Conservation (phyloP, 2,888 invertebrate genomes). For the Deroplatys truncata region DNA sequence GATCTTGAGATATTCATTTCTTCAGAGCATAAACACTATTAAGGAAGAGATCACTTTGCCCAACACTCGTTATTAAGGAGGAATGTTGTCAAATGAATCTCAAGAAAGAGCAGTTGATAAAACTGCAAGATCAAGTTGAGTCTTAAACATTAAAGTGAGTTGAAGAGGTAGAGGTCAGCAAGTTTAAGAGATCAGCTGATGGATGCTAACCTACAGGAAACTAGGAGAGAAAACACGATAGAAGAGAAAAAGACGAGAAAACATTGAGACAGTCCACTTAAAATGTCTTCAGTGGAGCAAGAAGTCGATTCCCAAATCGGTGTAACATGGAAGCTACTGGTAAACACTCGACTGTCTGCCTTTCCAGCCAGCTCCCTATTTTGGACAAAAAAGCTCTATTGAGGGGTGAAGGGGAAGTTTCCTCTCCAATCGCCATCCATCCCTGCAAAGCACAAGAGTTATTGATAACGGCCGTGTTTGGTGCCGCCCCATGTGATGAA, state of each 20-base stretch:
- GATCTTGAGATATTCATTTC: too few species aligned
- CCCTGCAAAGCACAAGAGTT: not conserved
- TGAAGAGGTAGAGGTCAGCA: not conserved
- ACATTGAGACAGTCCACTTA: not conserved
- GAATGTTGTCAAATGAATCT: too few species aligned
- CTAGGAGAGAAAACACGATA: not conserved
- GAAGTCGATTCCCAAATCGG: not conserved
- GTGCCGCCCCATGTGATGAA: not conserved
- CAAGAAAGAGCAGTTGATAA: too few species aligned
- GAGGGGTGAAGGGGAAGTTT: not conserved
- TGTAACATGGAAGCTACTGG: not conserved
- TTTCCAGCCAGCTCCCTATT: not conserved
- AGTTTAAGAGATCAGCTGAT: not conserved
- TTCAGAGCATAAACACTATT: too few species aligned
- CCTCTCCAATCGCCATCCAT: not conserved
- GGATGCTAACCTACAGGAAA: not conserved
- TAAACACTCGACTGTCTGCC: not conserved
- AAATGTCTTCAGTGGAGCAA: not conserved
- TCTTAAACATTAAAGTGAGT: too few species aligned
- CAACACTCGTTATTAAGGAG: too few species aligned
- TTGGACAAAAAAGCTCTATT: not conserved
- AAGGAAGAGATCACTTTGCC: too few species aligned
- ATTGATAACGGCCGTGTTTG: not conserved
- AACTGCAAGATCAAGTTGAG: too few species aligned
- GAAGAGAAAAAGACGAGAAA: not conserved